Conservation (phyloP, 2,888 invertebrate species). For the Carcina quercana region DNA sequence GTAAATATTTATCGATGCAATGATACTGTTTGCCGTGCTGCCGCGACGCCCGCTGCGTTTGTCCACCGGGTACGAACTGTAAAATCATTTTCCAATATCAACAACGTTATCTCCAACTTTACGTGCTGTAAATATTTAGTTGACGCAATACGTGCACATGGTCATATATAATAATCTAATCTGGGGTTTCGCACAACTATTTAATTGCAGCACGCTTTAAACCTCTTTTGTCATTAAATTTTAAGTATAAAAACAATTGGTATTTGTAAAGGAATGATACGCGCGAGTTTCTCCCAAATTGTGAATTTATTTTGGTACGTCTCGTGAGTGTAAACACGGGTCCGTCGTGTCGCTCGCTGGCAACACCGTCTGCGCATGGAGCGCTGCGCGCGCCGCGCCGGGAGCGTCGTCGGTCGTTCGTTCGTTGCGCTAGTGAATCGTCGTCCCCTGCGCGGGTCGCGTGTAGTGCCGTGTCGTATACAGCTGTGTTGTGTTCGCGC, state of each 20-base stretch:
- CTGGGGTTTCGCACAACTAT: no score
- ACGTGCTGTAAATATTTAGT: no score
- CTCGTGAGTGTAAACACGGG: conserved; percentile 9
- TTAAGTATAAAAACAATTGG: no score
- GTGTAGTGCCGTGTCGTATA: conserved; percentile 38
- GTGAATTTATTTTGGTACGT: no score
- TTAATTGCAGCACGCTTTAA: no score
- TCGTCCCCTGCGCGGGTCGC: conserved; percentile 45
- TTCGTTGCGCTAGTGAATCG: conserved; percentile 36
- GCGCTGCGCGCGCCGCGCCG: conserved; percentile 33
- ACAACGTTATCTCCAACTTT: conserved; percentile 1
- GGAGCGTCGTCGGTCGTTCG: conserved; percentile 35
- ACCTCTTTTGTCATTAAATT: no score
- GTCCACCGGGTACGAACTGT: conserved; percentile 2
- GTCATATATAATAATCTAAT: no score
- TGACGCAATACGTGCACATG: no score
- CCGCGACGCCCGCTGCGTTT: background rate
- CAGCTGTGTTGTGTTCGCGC: conserved; percentile 37
- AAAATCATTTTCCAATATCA: conserved; percentile 3
- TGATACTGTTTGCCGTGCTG: background rate
- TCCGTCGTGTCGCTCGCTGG: conserved; percentile 21
- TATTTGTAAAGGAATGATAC: background rate
- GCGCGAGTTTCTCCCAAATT: conserved; percentile 4
- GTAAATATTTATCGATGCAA: conserved; percentile 2
- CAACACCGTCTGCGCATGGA: conserved; percentile 33